Base-by-base conservation (phyloP, 2,888 invertebrate genomes). In the Brachynemurus nebulosus region DNA sequence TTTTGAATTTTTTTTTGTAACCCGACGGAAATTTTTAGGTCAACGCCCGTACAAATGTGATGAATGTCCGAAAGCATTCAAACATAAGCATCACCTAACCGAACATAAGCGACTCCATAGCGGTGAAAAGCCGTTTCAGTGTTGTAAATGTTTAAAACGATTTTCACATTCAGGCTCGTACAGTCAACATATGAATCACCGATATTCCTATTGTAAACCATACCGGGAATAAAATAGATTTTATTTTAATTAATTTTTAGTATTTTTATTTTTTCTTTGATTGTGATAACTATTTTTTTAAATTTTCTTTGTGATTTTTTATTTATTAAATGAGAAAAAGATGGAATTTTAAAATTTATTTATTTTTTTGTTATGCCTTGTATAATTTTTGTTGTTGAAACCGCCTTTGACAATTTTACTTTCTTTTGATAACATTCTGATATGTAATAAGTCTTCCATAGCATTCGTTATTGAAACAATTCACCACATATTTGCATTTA, bases 171-270 rank as follows among this genome's bases (percentile, higher is more conserved):
- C 96, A 48, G 98, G 98, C 59, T 96, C 96, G 54, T 98, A 93
- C 75, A 93, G 92, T 63, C 98, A 98, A 66, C 98, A 99, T 74
- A 98, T 97, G 97, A 98, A 98, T 74, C 98, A 99, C 71, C 83
- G 97, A 57, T 98, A 88, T 72, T 95, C 95, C 48, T 97, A 95
- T 69, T 98, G 97, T 72, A 96, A 97, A 66, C 95, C 95, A 38
- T 92, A 91, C 71, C 80, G 88, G 77, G 86, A 86, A 72, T 89
- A 83, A 71, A 36, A 18, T 20, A 20, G 18, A 6, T 17, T 37
- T 37, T 37, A 5, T 11, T 4, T 36, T 36, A 12, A 36, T 37
- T 37, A 20, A 37, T 17, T 36, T n/a, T 7, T 14, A 14, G 17
- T 17, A 36, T 19, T 37, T 37, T 19, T 20, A 37, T 19, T 37